Percentiles rank a stretch among this genome's conserved stretches.
Evolutionary conservation across 2,797 vertebrate genomes (phyloP).

Genomic region (Furcifer pardalis): DNA sequence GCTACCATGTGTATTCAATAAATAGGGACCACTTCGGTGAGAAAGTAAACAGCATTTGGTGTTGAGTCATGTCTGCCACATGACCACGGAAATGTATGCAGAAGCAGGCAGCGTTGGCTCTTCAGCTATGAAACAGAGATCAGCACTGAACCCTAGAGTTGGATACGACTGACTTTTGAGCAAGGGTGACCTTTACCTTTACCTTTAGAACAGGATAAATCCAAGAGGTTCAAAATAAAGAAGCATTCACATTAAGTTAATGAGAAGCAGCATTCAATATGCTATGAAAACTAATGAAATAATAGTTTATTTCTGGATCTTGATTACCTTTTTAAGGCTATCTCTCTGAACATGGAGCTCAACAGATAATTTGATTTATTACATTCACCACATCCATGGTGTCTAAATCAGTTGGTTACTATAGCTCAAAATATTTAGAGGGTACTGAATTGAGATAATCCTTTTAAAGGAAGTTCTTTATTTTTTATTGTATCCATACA

Average conservation of each 20-base stretch:
- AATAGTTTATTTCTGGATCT: constrained; percentile 57
- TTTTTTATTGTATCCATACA: constrained; percentile 39
- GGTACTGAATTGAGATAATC: not conserved
- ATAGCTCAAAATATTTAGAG: not conserved
- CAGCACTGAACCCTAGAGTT: too few relatives aligned
- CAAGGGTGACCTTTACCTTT: too few relatives aligned
- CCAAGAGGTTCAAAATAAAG: not conserved
- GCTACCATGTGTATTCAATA: not conserved
- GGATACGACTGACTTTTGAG: too few relatives aligned
- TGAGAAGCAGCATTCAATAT: constrained; percentile 12
- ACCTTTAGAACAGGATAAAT: not conserved
- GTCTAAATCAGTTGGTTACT: not conserved
- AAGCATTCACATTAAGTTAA: not conserved
- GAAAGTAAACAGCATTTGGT: too few relatives aligned
- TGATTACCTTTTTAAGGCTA: constrained; percentile 61
- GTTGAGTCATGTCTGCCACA: too few relatives aligned
- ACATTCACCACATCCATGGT: not conserved
- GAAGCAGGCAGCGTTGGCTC: too few relatives aligned
- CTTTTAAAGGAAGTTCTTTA: constrained; percentile 44
- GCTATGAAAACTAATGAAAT: constrained; percentile 26
- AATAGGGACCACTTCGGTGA: too few relatives aligned
- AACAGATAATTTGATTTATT: not conserved
- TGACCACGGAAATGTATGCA: too few relatives aligned
- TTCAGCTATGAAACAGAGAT: too few relatives aligned
- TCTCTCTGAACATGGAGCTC: not conserved